Evolutionary conservation across 2,888 invertebrate species (phyloP), one percentile per base, ranked within the genome.

Genomic region (Spodoptera littoralis): DNA sequence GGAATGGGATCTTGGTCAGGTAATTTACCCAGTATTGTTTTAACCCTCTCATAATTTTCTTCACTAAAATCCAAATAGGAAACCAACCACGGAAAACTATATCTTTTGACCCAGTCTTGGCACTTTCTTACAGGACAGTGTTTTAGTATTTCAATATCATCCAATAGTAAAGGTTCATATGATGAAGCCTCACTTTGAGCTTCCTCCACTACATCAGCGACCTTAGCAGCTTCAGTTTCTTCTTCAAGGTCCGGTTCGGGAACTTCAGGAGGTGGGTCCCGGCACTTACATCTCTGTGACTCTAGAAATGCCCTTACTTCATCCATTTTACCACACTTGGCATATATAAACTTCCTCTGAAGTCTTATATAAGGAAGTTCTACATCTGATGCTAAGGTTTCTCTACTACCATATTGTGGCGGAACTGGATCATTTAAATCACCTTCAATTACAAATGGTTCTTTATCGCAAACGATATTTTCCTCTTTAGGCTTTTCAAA

Each of bases 301-400:
- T 92, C 85, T 45, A 94, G 77, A 66, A 88, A 77, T 4, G 78
- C 81, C 79, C 89, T 91, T 3, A 94, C 87, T 49, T 90, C 85
- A 70, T 93, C 88, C 74, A 82, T 91, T 66, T 84, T 87, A 56
- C 91, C 87, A 71, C 94, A 94, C 79, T 91, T 92, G 0, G 94
- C 94, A 72, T 93, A 94, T 54, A 91, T 59, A 68, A 85, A 92
- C 65, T 93, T 84, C 70, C 90, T 87, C 54, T 90, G 83, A 41
- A 93, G 64, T 78, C 88, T 82, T 36, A 93, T 76, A 57, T 77
- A 76, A 1, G 92, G 91, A 45, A 94, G 83, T 60, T 91, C 92
- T 27, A 89, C 89, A 59, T 90, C 83, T 12, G 85, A 82, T 2
- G 89, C 83, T 59, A 94, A 75, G 11, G 92, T 91, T 76, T 93